phyloP scores from a whole-genome alignment of 2,888 invertebrate genomes.

The Mythimna vitellina region DNA sequence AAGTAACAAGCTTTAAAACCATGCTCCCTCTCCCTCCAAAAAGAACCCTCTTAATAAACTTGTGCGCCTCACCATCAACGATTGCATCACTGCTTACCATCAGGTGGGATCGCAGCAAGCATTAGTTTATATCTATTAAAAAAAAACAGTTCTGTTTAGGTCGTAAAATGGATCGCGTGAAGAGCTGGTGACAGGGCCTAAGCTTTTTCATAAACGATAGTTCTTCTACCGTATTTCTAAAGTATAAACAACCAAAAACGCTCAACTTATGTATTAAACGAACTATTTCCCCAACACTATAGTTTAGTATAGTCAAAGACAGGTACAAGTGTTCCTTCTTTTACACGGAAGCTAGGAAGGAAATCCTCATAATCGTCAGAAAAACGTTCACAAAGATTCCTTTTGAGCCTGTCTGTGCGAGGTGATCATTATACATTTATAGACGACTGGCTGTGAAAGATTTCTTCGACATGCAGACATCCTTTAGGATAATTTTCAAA shows the following conservation, averaged over 20 bases:
- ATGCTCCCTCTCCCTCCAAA: too few relatives aligned
- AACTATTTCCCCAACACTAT: not conserved
- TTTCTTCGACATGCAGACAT: slow-evolving; percentile 79
- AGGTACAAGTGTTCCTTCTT: slow-evolving; percentile 31
- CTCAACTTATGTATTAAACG: not conserved
- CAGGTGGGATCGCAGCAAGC: too few relatives aligned
- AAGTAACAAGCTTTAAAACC: too few relatives aligned
- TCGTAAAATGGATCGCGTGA: too few relatives aligned
- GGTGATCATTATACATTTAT: slow-evolving; percentile 88
- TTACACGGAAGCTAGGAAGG: slow-evolving; percentile 23
- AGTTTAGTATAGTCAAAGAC: not conserved
- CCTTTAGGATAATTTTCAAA: slow-evolving; percentile 80
- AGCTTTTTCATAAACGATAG: too few relatives aligned
- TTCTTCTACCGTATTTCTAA: too few relatives aligned
- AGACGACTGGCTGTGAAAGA: slow-evolving; percentile 84
- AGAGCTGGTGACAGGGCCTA: too few relatives aligned
- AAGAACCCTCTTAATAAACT: too few relatives aligned
- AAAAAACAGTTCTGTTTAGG: too few relatives aligned
- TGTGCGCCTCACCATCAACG: too few relatives aligned
- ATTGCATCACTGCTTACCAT: too few relatives aligned
- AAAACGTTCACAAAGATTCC: slow-evolving; percentile 63
- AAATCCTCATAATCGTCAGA: slow-evolving; percentile 52
- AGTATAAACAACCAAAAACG: not conserved
- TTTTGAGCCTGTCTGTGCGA: slow-evolving; percentile 52
- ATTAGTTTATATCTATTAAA: too few relatives aligned